phyloP scores from a whole-genome alignment of 1,140 invertebrate genomes.

The Trissolcus basalis region DNA sequence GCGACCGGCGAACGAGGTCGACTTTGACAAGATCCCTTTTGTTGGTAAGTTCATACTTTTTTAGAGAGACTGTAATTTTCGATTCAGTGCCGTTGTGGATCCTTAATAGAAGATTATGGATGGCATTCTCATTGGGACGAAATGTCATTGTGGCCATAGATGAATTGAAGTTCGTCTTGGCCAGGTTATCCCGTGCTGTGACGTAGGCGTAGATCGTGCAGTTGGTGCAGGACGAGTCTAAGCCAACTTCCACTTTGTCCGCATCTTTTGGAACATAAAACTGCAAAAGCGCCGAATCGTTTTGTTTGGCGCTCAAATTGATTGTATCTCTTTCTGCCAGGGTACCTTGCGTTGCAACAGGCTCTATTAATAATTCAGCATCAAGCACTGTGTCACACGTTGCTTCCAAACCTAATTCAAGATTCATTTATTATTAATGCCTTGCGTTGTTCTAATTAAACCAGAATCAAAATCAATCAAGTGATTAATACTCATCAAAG shows the following conservation, averaged over 20 bases:
- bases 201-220: constrained; percentile 65
- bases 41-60: constrained; percentile 6
- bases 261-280: constrained; percentile 62
- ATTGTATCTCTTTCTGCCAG: constrained; percentile 61
- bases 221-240: constrained; percentile 65
- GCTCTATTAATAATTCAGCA: constrained; percentile 77
- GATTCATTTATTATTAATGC: neutral
- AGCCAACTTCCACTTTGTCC: constrained; percentile 38
- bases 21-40: constrained; percentile 34
- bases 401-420: constrained; percentile 72
- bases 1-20: constrained; percentile 80
- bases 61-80: constrained; percentile 56
- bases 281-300: constrained; percentile 63
- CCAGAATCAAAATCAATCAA: no score
- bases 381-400: constrained; percentile 78
- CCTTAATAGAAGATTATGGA: constrained; percentile 77
- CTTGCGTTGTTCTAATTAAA: neutral
- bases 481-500: no score
- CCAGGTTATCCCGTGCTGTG: constrained; percentile 59
- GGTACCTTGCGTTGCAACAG: constrained; percentile 52
- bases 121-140: constrained; percentile 76
- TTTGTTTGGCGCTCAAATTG: constrained; percentile 53
- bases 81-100: constrained; percentile 62
- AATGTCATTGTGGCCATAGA: constrained; percentile 71
- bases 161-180: constrained; percentile 49